Evolutionary conservation across 1,140 invertebrate genomes (phyloP).

Genomic region (Phthorimaea operculella): DNA sequence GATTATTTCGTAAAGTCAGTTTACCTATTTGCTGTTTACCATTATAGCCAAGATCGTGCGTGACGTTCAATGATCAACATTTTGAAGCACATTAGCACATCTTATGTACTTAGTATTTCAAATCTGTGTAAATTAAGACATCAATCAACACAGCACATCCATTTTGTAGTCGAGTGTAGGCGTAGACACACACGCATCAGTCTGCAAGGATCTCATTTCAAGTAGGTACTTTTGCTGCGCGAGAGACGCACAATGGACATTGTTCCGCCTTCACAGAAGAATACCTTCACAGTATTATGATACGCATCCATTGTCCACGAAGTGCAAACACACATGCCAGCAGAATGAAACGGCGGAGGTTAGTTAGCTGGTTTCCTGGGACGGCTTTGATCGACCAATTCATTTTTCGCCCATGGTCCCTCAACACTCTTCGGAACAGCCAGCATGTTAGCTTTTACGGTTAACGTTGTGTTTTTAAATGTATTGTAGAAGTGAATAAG

Average conservation of each 20-base stretch:
- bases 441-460: not conserved
- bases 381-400: too few relatives aligned
- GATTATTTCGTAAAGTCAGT: too few relatives aligned
- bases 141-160: constrained; percentile 4
- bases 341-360: not conserved
- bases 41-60: too few relatives aligned
- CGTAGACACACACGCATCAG: constrained; percentile 8
- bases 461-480: not conserved
- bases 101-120: too few relatives aligned
- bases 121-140: too few relatives aligned
- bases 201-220: constrained; percentile 36
- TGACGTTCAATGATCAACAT: too few relatives aligned
- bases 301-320: constrained; percentile 32
- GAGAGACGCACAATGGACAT: constrained; percentile 53
- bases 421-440: not conserved
- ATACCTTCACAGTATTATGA: constrained; percentile 32
- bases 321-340: constrained; percentile 24
- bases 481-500: constrained; percentile 27
- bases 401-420: too few relatives aligned
- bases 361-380: too few relatives aligned
- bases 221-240: constrained; percentile 23
- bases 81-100: too few relatives aligned
- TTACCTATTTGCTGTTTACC: too few relatives aligned
- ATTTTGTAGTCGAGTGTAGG: constrained; percentile 11
- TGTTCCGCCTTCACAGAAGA: constrained; percentile 44